These are phyloP conservation scores for Thalassoma bifasciatum DNA, from an alignment of 2,113 vertebrate species.

Conservation along the genomic window DNA sequence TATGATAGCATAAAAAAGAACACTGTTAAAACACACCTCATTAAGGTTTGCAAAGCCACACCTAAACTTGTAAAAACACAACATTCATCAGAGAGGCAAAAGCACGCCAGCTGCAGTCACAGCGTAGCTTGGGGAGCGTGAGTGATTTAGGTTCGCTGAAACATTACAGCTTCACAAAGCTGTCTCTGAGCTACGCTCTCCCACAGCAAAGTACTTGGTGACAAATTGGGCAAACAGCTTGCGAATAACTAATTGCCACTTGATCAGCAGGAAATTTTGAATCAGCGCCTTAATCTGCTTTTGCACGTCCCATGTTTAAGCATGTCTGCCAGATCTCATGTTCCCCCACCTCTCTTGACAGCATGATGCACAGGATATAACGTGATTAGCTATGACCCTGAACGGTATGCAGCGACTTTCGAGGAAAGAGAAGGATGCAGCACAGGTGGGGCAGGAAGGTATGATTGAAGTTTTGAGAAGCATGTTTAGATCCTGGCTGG, in stretches of 20 bases:
- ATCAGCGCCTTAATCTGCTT: constrained; percentile 21
- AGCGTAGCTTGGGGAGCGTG: background rate
- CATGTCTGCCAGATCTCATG: constrained; percentile 17
- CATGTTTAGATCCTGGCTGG: constrained; percentile 1
- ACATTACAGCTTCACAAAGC: constrained; percentile 16
- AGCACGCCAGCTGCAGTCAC: constrained; percentile 22
- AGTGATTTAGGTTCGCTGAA: constrained; percentile 20
- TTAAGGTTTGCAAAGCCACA: constrained; percentile 2
- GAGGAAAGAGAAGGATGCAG: background rate
- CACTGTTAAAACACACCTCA: constrained; percentile 10
- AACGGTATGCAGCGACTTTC: constrained; percentile 11
- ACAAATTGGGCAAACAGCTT: constrained; percentile 50
- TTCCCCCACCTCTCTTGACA: background rate
- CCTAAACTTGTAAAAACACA: constrained; percentile 14
- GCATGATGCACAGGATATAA: constrained; percentile 1
- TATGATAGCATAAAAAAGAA: background rate
- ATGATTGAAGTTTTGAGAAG: background rate
- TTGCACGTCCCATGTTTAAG: constrained; percentile 26
- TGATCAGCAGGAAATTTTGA: constrained; percentile 46
- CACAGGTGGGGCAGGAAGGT: constrained; percentile 14
- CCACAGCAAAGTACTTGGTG: constrained; percentile 20
- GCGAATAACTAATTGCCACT: constrained; percentile 44
- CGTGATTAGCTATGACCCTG: constrained; percentile 27
- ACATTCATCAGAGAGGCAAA: constrained; percentile 1
- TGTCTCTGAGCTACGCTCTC: background rate